Evolutionary conservation across 2,888 invertebrate genomes (phyloP).

Genomic region (Drosophila fungiperda): DNA sequence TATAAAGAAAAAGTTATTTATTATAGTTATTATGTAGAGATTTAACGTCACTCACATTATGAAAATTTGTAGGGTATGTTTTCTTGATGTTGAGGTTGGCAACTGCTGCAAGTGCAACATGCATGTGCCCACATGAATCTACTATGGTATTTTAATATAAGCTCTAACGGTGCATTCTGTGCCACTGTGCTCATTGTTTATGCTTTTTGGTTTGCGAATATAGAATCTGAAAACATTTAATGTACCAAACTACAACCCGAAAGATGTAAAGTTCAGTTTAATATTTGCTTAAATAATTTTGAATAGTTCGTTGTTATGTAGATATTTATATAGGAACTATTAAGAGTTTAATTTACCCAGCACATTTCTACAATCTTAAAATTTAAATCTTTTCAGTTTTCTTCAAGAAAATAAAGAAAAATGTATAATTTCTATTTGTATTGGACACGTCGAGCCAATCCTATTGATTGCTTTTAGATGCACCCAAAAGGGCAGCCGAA

Average conservation of each 20-base stretch:
- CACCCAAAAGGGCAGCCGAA: slow-evolving; percentile 16
- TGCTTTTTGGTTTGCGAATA: slow-evolving; percentile 9
- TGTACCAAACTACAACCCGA: neutral
- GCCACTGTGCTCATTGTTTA: slow-evolving; percentile 8
- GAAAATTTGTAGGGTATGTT: neutral
- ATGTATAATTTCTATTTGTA: neutral
- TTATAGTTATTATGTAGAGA: neutral
- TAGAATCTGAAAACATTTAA: slow-evolving; percentile 13
- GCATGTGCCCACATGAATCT: neutral
- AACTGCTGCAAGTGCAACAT: neutral
- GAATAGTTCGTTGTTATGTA: neutral
- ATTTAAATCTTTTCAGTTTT: neutral
- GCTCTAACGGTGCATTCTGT: neutral
- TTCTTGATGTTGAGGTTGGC: slow-evolving; percentile 13
- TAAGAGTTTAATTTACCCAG: neutral
- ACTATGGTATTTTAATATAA: neutral
- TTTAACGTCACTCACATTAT: neutral
- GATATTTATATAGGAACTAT: neutral
- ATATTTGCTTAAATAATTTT: neutral
- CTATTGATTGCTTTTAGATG: slow-evolving; percentile 38
- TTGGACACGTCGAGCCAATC: slow-evolving; percentile 17
- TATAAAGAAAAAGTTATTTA: neutral
- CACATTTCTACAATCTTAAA: neutral
- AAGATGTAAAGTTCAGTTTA: neutral
- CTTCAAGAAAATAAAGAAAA: neutral